Conservation (phyloP, 2,797 vertebrate genomes). For the Eidolon dupreanum region DNA sequence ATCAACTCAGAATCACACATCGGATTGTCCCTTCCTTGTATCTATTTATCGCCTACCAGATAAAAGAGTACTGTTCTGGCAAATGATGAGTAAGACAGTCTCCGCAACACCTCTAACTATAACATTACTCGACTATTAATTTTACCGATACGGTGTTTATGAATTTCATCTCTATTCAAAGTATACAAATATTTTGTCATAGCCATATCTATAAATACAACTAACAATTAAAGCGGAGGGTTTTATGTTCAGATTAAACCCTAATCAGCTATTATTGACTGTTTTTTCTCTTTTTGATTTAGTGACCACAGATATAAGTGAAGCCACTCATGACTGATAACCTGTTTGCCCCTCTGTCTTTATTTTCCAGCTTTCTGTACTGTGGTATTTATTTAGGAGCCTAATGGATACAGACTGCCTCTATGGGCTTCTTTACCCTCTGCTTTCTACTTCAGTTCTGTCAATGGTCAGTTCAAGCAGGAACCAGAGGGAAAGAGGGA, state of each 20-base stretch:
- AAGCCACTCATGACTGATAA: not conserved
- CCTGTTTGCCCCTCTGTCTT: not conserved
- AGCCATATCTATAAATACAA: not conserved
- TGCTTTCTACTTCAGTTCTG: not conserved
- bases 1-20: not conserved
- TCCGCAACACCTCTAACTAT: not conserved
- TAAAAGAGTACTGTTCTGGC: not conserved
- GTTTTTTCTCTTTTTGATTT: not conserved
- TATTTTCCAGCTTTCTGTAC: not conserved
- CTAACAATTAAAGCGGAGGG: not conserved
- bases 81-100: not conserved
- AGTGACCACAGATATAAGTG: not conserved
- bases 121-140: not conserved
- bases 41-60: not conserved
- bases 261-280: not conserved
- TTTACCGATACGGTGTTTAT: not conserved
- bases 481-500: accelerated
- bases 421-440: not conserved
- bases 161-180: not conserved
- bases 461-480: not conserved
- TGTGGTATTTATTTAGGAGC: not conserved
- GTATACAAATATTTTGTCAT: not conserved
- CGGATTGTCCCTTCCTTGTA: not conserved
- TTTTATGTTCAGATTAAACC: not conserved
- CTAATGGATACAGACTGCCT: too few species aligned